Base-by-base conservation (phyloP, 2,888 invertebrate species). In the Ametastegia equiseti region DNA sequence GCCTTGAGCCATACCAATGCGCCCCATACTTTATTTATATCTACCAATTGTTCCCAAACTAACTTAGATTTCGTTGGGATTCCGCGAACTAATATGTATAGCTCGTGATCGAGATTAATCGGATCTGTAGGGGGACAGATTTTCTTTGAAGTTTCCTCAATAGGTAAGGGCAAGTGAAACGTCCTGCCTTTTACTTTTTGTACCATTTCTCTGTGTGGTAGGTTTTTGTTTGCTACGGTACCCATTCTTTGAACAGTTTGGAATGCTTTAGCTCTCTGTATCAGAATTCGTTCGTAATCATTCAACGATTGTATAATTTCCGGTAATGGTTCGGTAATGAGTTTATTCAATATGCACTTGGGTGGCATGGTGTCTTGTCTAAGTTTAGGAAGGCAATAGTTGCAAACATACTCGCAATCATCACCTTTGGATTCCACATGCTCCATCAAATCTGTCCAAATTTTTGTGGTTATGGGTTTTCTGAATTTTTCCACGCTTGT, bases 261-360 rank as follows among this genome's bases (percentile, higher is more conserved):
- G 83, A 89, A 90, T 7, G 90, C 88, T 86, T 89, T 90, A 23
- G 88, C 88, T 82, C 86, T 79, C 82, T 88, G 87, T 75, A 88
- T 88, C 7, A 88, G 84, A 15, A 86, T 84, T 83, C 84, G 86
- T 83, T 89, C 85, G 81, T 83, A 86, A 33, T 85, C 82, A 80
- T 87, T 86, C 19, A 89, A 80, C 9, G 19, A 33, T 7, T 15
- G 19, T 30, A 88, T 83, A 82, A 84, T 84, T 27, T 57, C 15
- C 30, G 88, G 85, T 42, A 82, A 33, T 6, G 36, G 9, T 9
- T 80, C 50, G 39, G 83, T 82, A 42, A 67, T 67, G 19, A 88
- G 73, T 33, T 85, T 82, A 82, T 89, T 88, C 50, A 87, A 78
- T 36, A 88, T 75, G 82, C 86, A 88, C 11, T 82, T 85, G 4